These are phyloP conservation scores for Natrix natrix DNA, from an alignment of 2,797 vertebrate genomes.

Conservation along the genomic window DNA sequence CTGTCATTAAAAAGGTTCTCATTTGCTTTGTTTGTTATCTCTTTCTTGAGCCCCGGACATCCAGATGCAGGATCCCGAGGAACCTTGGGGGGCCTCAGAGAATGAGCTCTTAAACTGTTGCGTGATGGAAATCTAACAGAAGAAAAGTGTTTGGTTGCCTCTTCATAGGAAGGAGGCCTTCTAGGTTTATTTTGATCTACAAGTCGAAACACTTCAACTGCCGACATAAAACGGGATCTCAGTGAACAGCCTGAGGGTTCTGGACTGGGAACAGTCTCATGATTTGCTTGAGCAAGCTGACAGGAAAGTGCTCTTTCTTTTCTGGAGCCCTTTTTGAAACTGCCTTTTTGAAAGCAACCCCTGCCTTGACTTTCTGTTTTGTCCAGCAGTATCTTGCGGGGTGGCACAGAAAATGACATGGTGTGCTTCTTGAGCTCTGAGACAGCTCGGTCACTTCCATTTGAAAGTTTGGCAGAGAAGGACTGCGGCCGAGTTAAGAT, in stretches of 20 bases:
- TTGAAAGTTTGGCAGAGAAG: constrained; percentile 61
- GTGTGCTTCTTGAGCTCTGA: constrained; percentile 79
- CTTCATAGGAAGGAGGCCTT: constrained; percentile 84
- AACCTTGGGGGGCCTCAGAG: constrained; percentile 64
- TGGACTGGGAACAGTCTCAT: constrained; percentile 19
- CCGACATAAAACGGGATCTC: constrained; percentile 74
- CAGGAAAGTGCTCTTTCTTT: constrained; percentile 74
- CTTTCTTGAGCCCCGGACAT: neutral
- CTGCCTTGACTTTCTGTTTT: constrained; percentile 76
- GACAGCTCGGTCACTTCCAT: constrained; percentile 56
- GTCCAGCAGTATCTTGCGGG: constrained; percentile 66
- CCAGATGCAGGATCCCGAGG: constrained; percentile 6
- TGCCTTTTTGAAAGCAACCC: constrained; percentile 73
- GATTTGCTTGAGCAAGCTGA: constrained; percentile 57
- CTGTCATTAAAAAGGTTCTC: constrained; percentile 38
- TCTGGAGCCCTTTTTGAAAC: constrained; percentile 73
- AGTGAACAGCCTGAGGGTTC: neutral
- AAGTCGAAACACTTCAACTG: constrained; percentile 81
- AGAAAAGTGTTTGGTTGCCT: constrained; percentile 73
- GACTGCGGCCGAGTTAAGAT: constrained; percentile 69
- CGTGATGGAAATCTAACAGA: constrained; percentile 44
- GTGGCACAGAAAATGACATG: constrained; percentile 77
- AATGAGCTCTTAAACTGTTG: constrained; percentile 78
- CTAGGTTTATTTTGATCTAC: constrained; percentile 77
- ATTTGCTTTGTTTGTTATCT: neutral